phyloP scores from a whole-genome alignment of 1,140 invertebrate genomes.

The Brachionus rubens region DNA sequence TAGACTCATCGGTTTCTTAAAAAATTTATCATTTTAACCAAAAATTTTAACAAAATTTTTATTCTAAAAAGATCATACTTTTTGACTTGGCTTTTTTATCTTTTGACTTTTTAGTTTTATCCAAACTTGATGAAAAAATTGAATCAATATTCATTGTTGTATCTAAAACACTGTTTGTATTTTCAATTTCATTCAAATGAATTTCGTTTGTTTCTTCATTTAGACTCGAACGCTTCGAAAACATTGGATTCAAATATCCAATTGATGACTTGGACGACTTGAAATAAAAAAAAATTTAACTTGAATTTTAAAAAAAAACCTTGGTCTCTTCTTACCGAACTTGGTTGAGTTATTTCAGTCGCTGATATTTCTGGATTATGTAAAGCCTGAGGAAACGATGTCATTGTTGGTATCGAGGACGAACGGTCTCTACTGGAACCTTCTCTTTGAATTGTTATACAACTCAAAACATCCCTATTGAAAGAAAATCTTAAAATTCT shows the following conservation, averaged over 20 bases:
- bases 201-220: neutral
- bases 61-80: too few relatives aligned
- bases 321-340: too few relatives aligned
- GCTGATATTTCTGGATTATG: conserved; percentile 5
- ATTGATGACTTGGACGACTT: neutral
- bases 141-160: neutral
- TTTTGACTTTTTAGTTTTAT: neutral
- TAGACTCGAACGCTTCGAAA: neutral
- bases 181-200: neutral
- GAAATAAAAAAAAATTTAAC: neutral
- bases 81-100: neutral
- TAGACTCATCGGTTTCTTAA: neutral
- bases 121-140: neutral
- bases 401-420: neutral
- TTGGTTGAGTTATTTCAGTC: neutral
- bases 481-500: neutral
- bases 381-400: neutral
- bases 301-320: too few relatives aligned
- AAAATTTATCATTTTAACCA: neutral
- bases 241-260: conserved; percentile 26
- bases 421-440: neutral
- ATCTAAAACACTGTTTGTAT: neutral
- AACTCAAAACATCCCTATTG: neutral
- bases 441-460: neutral
- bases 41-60: too few relatives aligned